Evolutionary conservation across 2,888 invertebrate genomes (phyloP).

Genomic region (Sminthurinus aureus): DNA sequence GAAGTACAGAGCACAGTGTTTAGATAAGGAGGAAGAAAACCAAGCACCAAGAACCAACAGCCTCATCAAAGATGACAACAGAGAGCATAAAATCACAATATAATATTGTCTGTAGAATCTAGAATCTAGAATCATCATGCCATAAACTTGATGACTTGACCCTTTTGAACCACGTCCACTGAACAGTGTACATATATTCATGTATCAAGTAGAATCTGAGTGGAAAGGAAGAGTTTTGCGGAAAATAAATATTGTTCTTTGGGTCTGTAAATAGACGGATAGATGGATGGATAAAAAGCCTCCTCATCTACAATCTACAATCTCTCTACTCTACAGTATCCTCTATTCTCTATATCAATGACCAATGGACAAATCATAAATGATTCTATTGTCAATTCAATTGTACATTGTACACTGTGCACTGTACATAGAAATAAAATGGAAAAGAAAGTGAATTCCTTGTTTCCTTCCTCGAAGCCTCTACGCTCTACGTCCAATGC

Average conservation of each 20-base stretch:
- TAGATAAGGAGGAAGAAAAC: constrained; percentile 4
- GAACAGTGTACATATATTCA: no score
- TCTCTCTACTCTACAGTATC: no score
- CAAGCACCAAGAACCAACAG: neutral
- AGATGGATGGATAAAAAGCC: neutral
- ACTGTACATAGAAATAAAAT: neutral
- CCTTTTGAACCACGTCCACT: neutral
- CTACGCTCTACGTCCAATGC: no score
- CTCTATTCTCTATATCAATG: no score
- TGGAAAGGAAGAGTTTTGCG: neutral
- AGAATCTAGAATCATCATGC: neutral
- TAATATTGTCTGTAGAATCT: no score
- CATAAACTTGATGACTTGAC: neutral
- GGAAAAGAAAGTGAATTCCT: neutral
- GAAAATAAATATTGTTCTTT: neutral
- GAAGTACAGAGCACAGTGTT: neutral
- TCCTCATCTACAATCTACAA: no score
- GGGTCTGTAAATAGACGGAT: neutral
- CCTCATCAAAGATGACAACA: neutral
- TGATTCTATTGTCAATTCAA: neutral
- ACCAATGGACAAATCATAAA: constrained; percentile 1
- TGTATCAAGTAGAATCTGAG: neutral
- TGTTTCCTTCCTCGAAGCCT: constrained; percentile 1
- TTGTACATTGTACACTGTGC: neutral
- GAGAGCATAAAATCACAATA: neutral